Conservation (phyloP, 2,797 vertebrate genomes). For the Gallinago nigripennis region DNA sequence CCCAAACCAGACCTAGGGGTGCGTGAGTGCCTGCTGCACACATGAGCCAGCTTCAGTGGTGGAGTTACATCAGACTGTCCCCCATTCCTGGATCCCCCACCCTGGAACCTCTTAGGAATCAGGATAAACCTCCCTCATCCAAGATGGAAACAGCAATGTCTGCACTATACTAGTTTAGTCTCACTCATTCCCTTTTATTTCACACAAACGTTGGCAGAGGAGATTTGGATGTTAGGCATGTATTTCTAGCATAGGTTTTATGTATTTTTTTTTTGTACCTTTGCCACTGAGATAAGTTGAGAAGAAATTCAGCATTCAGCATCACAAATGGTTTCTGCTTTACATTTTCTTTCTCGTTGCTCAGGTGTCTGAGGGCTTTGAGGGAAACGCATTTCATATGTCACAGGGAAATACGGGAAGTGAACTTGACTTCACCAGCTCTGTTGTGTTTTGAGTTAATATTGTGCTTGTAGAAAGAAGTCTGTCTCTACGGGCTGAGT, state of each 20-base stretch:
- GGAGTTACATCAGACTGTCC: background rate
- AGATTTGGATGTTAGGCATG: background rate
- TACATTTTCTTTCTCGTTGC: background rate
- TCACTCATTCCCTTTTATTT: background rate
- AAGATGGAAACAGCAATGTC: background rate
- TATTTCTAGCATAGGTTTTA: background rate
- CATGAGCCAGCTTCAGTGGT: background rate
- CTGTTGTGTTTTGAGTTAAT: conserved; percentile 21
- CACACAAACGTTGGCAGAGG: background rate
- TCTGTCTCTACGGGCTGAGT: background rate
- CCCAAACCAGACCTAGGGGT: background rate
- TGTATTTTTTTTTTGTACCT: background rate
- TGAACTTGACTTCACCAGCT: background rate
- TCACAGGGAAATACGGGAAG: conserved; percentile 4
- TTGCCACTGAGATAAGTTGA: background rate
- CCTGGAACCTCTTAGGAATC: background rate
- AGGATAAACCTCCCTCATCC: background rate
- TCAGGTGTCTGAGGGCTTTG: background rate
- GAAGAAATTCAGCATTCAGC: background rate
- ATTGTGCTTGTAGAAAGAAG: conserved; percentile 13
- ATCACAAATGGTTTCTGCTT: background rate
- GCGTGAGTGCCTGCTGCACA: background rate
- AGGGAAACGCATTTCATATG: background rate
- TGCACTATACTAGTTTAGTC: background rate
- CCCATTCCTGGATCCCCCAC: background rate